Evolutionary conservation across 2,888 invertebrate genomes (phyloP), one percentile per base, ranked within the genome.

Genomic region (Netelia fuscicornis): DNA sequence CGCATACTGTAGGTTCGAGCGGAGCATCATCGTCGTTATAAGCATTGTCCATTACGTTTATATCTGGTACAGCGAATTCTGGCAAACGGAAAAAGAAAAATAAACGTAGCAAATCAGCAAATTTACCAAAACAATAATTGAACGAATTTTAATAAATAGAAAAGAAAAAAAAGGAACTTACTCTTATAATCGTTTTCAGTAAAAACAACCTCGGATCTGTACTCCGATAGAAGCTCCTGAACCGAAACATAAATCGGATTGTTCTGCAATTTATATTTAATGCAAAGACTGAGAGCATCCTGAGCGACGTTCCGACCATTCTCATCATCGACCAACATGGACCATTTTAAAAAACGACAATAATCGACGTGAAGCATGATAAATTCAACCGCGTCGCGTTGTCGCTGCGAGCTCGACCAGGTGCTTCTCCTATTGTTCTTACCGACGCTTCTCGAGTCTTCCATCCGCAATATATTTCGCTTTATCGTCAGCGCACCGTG

Each of bases 341-440:
- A 83, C 20, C 81, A 84, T 56, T 88, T 89, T 13, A 91, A 20
- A 65, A 92, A 92, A 5, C 86, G 86, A 60, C 89, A 87, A 25
- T 90, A 93, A 77, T 93, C 91, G 8, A 93, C 65, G 48, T 92
- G 81, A 62, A 92, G 87, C 2, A 89, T 76, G 1, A 92, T 80
- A 72, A 89, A 90, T 56, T 93, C 93, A 1, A 89, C 83, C 0
- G 89, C 84, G 6, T 88, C 87, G 5, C 86, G 83, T n/a, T 89
- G 89, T 64, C 81, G 87, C n/a, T 90, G 88, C 87, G 20, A 25
- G 6, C 23, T 58, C 23, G 60, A 79, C 6, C 20, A 75, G 6
- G 23, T 88, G 90, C 48, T 81, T 86, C 65, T 76, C 23, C 5
- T 77, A 78, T 37, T 83, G 86, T 65, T 71, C 83, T 1, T 56